Evolutionary conservation across 2,113 vertebrate genomes (phyloP), one percentile per base, ranked within the genome.

Genomic region (Oceanodroma tethys): DNA sequence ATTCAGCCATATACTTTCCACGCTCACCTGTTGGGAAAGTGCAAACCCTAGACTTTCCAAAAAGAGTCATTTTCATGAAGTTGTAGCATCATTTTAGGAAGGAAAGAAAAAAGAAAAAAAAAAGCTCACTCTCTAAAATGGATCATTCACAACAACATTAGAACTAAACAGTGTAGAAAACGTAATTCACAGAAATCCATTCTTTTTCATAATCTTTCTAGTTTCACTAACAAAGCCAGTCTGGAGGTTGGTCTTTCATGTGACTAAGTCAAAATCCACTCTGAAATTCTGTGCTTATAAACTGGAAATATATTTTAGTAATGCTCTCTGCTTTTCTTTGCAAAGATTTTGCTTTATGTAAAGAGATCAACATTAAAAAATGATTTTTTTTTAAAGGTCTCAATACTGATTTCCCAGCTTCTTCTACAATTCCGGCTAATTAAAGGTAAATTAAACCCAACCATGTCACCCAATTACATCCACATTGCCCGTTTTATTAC

Each of bases 391-490:
- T 84, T 53, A 86, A 84, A 85, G 92, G 74, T 65, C 78, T 95
- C 80, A 72, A 62, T 85, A 52, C 72, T 47, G 17, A 48, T 91
- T 96, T 95, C 18, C 56, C 36, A 40, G 25, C n/a, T 93, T 95
- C 88, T 83, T 76, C 70, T 81, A 66, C 58, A 93, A 65, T 97
- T 91, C 81, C 8, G 18, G 19, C 95, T 96, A 98, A 97, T 97
- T 96, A 91, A 96, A 98, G 86, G 70, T 95, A 96, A 97, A 98
- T 98, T 97, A 97, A 97, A 60, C 90, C 75, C 63, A 93, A 88
- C 94, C 66, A 76, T 97, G 79, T 96, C 65, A 96, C 80, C 78
- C 97, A 98, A 97, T 98, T 97, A 97, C 36, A 95, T 92, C 62
- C 29, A 81, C 52, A 78, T 74, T 96, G 82, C 86, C 59, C 11